A percentile compares a stretch with the other conserved stretches of the same genome.
Evolutionary conservation across 2,888 invertebrate genomes (phyloP).

Genomic region (Conomelus anceps): DNA sequence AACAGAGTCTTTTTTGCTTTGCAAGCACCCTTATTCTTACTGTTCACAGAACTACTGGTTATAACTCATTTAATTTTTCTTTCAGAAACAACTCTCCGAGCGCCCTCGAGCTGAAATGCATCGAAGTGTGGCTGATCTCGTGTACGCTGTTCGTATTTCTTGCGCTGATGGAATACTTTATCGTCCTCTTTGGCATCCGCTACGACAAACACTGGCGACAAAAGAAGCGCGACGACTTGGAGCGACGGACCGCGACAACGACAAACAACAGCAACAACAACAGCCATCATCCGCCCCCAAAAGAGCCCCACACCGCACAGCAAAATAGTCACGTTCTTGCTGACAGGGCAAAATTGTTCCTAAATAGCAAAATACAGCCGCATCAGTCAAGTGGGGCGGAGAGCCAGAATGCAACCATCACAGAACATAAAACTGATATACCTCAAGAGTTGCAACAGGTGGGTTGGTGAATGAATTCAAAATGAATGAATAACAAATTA

Average conservation of each 20-base stretch:
- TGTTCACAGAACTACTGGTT: too few relatives aligned
- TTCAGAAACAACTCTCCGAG: constrained; percentile 57
- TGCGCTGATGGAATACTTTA: constrained; percentile 56
- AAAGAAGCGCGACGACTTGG: constrained; percentile 34
- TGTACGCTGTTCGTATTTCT: constrained; percentile 59
- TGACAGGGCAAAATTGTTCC: background rate
- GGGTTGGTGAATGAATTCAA: background rate
- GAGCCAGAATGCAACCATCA: too few relatives aligned
- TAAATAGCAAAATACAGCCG: background rate
- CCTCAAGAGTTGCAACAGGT: background rate
- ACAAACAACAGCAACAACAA: background rate
- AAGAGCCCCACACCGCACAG: background rate
- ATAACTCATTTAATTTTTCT: constrained; percentile 31
- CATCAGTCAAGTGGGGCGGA: background rate
- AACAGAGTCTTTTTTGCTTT: too few relatives aligned
- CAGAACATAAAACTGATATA: background rate
- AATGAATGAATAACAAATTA: too few relatives aligned
- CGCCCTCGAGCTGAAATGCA: constrained; percentile 56
- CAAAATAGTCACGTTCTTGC: background rate
- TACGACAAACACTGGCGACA: constrained; percentile 58
- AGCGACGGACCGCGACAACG: background rate
- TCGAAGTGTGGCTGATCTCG: constrained; percentile 59
- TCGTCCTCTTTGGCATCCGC: constrained; percentile 57
- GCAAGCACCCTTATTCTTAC: too few relatives aligned
- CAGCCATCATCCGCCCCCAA: background rate